phyloP scores from a whole-genome alignment of 2,113 vertebrate genomes.

The Passer montanus region DNA sequence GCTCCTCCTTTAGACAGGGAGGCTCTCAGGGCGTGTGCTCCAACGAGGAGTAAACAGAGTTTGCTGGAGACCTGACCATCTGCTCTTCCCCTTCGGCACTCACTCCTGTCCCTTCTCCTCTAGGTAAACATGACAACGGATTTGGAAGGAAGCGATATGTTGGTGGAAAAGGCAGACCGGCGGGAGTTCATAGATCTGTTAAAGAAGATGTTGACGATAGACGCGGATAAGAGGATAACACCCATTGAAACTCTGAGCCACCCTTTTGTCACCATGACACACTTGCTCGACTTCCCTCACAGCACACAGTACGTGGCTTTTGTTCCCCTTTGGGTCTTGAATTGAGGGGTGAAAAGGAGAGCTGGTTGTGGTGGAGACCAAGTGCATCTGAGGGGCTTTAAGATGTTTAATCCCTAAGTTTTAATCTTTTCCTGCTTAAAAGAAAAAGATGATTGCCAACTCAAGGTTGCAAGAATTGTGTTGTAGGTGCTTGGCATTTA shows the following conservation, averaged over 20 bases:
- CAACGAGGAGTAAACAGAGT: neutral
- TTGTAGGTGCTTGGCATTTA: conserved; percentile 35
- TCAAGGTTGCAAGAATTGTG: conserved; percentile 6
- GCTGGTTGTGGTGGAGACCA: neutral
- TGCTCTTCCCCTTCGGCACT: neutral
- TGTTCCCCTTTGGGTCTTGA: neutral
- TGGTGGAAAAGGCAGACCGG: conserved; percentile 96
- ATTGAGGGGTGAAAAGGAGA: neutral
- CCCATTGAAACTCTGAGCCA: conserved; percentile 98
- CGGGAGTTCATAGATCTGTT: conserved; percentile 98
- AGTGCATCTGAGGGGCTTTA: neutral
- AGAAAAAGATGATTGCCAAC: neutral
- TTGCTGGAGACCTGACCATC: neutral
- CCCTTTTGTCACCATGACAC: conserved; percentile 96
- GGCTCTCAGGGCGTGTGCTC: neutral
- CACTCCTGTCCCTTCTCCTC: conserved; percentile 4
- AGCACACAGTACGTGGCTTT: conserved; percentile 88
- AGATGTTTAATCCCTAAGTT: neutral
- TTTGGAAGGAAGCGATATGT: conserved; percentile 95
- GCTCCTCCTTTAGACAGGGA: neutral
- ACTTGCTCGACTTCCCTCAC: conserved; percentile 96
- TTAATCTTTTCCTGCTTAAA: neutral
- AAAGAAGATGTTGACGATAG: conserved; percentile 99
- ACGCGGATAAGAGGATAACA: conserved; percentile 97
- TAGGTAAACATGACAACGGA: conserved; percentile 98